A percentile compares a stretch with the other conserved stretches of the same genome.
Conservation (phyloP, 2,888 invertebrate species). For the Sinopyrophorus schimmeli region DNA sequence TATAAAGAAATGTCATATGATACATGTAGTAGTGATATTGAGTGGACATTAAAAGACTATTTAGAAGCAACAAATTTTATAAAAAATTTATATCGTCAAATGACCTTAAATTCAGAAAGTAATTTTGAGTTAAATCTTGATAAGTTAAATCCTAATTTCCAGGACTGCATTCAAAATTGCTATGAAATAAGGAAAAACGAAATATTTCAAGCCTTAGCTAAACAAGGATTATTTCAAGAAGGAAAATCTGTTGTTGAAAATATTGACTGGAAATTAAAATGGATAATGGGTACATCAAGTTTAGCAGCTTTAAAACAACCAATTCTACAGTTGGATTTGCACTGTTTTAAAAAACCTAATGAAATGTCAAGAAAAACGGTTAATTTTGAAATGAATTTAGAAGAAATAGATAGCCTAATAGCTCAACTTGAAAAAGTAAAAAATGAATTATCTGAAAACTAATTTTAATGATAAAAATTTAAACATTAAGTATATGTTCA, state of each 20-base stretch:
- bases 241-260: slow-evolving; percentile 52
- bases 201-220: slow-evolving; percentile 44
- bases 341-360: slow-evolving; percentile 40
- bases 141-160: slow-evolving; percentile 29
- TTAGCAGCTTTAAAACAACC: slow-evolving; percentile 56
- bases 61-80: slow-evolving; percentile 42
- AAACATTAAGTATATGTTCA: background rate
- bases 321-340: slow-evolving; percentile 56
- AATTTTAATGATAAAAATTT: too few relatives aligned
- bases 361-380: slow-evolving; percentile 37
- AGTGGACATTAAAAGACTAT: slow-evolving; percentile 49
- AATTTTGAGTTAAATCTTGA: slow-evolving; percentile 26
- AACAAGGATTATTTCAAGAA: slow-evolving; percentile 46
- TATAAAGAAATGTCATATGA: slow-evolving; percentile 40
- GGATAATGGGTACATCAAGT: slow-evolving; percentile 59
- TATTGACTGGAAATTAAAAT: slow-evolving; percentile 61
- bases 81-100: slow-evolving; percentile 46
- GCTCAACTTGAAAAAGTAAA: slow-evolving; percentile 40
- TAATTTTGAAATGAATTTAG: slow-evolving; percentile 51
- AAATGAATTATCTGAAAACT: slow-evolving; percentile 15
- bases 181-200: slow-evolving; percentile 47
- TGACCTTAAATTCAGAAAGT: slow-evolving; percentile 34
- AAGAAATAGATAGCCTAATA: slow-evolving; percentile 46
- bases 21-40: slow-evolving; percentile 46
- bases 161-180: slow-evolving; percentile 42